These are phyloP conservation scores for Leptinotarsa undecemlineata DNA, from an alignment of 1,140 invertebrate genomes.

Conservation along the genomic window DNA sequence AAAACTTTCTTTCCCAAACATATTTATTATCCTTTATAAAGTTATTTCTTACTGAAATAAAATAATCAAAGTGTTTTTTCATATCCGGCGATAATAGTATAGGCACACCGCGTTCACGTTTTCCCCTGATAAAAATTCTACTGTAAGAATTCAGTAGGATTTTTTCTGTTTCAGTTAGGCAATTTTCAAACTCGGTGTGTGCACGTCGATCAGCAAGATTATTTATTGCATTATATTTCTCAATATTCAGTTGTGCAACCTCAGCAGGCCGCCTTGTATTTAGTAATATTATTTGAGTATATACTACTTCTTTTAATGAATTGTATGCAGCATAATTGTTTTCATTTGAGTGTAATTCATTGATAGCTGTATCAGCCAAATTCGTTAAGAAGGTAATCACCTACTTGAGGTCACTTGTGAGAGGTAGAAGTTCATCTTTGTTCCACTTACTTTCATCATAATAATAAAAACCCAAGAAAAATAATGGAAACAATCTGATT, in stretches of 20 bases:
- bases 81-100: constrained; percentile 24
- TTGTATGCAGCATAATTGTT: constrained; percentile 33
- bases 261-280: constrained; percentile 26
- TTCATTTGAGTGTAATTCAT: constrained; percentile 25
- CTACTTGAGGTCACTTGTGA: constrained; percentile 32
- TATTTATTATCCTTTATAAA: too few species aligned
- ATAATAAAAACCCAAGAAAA: too few species aligned
- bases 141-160: constrained; percentile 30
- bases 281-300: constrained; percentile 34
- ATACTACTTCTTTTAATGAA: constrained; percentile 41
- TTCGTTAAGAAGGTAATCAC: constrained; percentile 23
- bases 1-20: too few species aligned
- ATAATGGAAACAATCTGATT: too few species aligned
- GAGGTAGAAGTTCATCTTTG: constrained; percentile 38
- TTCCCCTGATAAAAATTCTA: constrained; percentile 36
- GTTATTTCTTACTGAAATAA: background rate
- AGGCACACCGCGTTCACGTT: constrained; percentile 31
- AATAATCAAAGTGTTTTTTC: background rate
- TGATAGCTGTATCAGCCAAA: constrained; percentile 30
- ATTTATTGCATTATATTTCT: background rate
- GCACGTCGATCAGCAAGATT: too few species aligned
- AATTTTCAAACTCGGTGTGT: constrained; percentile 29
- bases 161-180: constrained; percentile 31
- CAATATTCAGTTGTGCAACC: constrained; percentile 25
- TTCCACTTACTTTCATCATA: constrained; percentile 41